phyloP scores from a whole-genome alignment of 1,140 invertebrate genomes.

The Rhynchophorus ferrugineus region DNA sequence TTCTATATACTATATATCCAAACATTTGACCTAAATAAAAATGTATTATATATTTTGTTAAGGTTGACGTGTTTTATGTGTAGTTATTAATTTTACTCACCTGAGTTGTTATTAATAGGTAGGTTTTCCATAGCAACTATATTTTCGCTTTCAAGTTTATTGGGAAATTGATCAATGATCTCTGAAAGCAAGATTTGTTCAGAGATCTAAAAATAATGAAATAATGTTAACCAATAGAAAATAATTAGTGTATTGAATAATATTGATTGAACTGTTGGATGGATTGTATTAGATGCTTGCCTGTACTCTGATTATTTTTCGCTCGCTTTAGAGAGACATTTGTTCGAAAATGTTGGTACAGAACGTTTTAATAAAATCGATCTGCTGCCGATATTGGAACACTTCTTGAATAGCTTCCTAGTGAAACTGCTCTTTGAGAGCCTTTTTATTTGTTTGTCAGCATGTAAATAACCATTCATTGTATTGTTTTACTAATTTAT shows the following conservation, averaged over 20 bases:
- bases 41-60: not conserved
- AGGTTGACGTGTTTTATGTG: not conserved
- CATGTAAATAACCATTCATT: too few relatives aligned
- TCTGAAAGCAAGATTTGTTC: constrained; percentile 31
- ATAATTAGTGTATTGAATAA: not conserved
- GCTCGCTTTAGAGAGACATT: too few relatives aligned
- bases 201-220: constrained; percentile 7
- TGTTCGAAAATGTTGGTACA: too few relatives aligned
- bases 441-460: too few relatives aligned
- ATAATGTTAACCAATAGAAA: constrained; percentile 1
- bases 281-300: too few relatives aligned
- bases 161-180: constrained; percentile 28
- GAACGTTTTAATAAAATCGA: too few relatives aligned
- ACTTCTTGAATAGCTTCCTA: too few relatives aligned
- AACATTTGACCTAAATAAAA: constrained; percentile 46
- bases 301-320: too few relatives aligned
- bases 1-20: constrained; percentile 50
- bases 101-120: constrained; percentile 43
- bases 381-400: too few relatives aligned
- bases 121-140: constrained; percentile 50
- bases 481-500: too few relatives aligned
- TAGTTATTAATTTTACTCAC: constrained; percentile 43
- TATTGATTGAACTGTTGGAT: too few relatives aligned
- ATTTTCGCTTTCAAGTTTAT: constrained; percentile 23
- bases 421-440: too few relatives aligned